Evolutionary conservation across 2,113 vertebrate genomes (phyloP), one percentile per base, ranked within the genome.

Genomic region (Hemiscyllium ocellatum): DNA sequence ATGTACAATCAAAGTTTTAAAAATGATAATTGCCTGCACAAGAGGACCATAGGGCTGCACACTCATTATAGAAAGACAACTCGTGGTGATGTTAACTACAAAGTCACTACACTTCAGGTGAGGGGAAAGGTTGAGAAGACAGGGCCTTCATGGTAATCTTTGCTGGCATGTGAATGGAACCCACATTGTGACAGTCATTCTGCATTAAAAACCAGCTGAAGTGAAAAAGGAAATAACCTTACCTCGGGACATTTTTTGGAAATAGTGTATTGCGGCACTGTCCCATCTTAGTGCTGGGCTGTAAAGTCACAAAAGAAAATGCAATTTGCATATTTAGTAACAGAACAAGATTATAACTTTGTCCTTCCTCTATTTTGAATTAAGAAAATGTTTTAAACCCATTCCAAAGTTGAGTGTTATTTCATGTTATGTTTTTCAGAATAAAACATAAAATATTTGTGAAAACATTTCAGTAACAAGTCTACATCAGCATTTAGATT

Each of bases 271-370:
- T 95, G 98, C 98, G 93, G 99, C 98, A 96, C 96, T 97, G 96
- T 99, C 99, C 99, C 99, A 99, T 61, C 96, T 97, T 94, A 95
- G 96, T 69, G 98, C 97, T 1, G 97, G 97, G 61, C 99, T 99
- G 96, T 42, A 97, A 97, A 96, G 91, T 96, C 19, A 95, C 87
- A 69, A 96, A 95, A 96, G 96, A n/a, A 96, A 47, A 76, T 29
- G 24, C n/a, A 94, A 68, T 69, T 72, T 70, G 26, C 26, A 94
- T 33, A 47, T 94, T 94, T 13, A 42, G 42, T 42, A 42, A 94
- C 2, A 94, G 17, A 69, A 69, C 37, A 0, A 68, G n/a, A n/a
- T 7, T 4, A 33, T 20, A 37, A 47, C 42, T 47, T 47, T 47
- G 0, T 47, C 42, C 42, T 47, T 47, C 42, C 42, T 47, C 42